These are phyloP conservation scores for Strix uralensis DNA, from an alignment of 2,113 vertebrate genomes.

Conservation along the genomic window DNA sequence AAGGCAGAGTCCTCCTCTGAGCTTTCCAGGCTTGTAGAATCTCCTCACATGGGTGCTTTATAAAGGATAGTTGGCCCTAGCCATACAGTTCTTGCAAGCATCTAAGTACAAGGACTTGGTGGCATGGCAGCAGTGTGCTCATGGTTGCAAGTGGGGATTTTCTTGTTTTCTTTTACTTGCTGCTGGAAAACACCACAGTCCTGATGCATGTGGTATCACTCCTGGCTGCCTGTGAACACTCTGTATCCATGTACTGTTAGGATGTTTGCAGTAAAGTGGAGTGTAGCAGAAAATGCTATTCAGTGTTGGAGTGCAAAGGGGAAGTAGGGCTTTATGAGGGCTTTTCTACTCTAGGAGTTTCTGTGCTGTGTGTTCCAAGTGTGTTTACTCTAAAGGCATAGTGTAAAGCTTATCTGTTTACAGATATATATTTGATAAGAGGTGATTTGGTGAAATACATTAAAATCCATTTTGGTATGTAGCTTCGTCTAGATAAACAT, in stretches of 20 bases:
- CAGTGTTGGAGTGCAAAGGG: neutral
- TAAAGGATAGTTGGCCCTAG: neutral
- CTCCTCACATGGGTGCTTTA: neutral
- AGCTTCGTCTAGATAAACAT: neutral
- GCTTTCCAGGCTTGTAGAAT: neutral
- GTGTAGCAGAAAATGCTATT: neutral
- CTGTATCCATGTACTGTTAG: neutral
- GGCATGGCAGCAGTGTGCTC: neutral
- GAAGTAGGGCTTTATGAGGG: neutral
- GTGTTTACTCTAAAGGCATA: neutral
- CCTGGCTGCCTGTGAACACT: neutral
- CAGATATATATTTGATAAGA: neutral
- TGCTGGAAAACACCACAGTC: neutral
- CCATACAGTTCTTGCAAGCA: neutral
- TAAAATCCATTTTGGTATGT: neutral
- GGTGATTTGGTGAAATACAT: neutral
- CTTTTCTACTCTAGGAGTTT: neutral
- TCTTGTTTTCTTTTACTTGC: neutral
- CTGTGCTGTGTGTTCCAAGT: rapidly evolving
- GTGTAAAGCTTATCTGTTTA: neutral
- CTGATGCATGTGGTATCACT: rapidly evolving
- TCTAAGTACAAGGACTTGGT: neutral
- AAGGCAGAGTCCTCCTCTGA: neutral
- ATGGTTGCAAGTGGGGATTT: neutral
- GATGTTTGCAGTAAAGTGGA: neutral